Evolutionary conservation across 2,113 vertebrate species (phyloP).

Genomic region (Grammomys surdaster): DNA sequence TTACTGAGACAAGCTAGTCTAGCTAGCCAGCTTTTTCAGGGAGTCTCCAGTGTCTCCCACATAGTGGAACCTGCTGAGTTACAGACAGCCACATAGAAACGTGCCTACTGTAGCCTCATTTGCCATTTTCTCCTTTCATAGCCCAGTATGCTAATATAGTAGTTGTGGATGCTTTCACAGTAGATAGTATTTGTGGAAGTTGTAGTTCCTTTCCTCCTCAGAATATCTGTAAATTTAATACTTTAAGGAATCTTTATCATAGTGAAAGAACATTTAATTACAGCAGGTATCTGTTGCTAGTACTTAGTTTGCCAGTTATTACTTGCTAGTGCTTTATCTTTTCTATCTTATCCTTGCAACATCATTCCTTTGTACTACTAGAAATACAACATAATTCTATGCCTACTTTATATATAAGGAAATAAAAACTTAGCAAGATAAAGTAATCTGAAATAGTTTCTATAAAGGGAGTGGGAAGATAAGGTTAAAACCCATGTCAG

Average conservation of each 20-base stretch:
- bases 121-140: background rate
- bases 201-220: constrained; percentile 23
- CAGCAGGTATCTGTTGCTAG: background rate
- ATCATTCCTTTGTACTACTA: background rate
- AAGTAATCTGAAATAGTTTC: background rate
- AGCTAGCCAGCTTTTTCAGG: background rate
- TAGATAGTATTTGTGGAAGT: constrained; percentile 9
- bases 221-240: background rate
- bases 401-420: background rate
- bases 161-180: background rate
- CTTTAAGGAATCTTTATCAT: background rate
- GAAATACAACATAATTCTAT: background rate
- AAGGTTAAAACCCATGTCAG: background rate
- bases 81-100: background rate
- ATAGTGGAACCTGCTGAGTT: background rate
- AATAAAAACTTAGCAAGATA: constrained; percentile 36
- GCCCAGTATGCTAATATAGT: background rate
- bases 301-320: background rate
- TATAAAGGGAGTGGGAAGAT: background rate
- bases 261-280: background rate
- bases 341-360: constrained; percentile 8
- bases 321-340: background rate
- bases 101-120: background rate
- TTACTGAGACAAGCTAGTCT: background rate
- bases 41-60: background rate